These are phyloP conservation scores for Lycopodina hypogea DNA, from an alignment of 37 sponge, comb jelly and placozoan species.

Conservation along the genomic window DNA sequence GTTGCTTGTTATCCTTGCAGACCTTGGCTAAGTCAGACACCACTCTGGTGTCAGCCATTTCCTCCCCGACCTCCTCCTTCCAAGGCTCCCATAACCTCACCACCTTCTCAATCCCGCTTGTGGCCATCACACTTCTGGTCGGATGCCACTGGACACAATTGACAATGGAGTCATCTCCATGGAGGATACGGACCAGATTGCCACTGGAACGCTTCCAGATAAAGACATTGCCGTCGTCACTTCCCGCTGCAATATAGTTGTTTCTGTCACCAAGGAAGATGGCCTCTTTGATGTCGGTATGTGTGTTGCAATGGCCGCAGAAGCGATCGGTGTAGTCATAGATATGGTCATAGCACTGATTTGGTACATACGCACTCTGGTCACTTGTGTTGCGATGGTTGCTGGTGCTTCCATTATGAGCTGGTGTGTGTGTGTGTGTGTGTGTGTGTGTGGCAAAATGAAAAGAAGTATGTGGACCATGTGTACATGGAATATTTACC, in stretches of 20 bases:
- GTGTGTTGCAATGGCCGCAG: constrained; percentile 86
- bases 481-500: not conserved
- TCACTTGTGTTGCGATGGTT: constrained; percentile 26
- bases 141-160: constrained; percentile 95
- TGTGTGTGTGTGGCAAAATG: no score
- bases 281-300: constrained; percentile 98
- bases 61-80: not conserved
- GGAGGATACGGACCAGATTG: constrained; percentile 64
- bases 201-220: constrained; percentile 84
- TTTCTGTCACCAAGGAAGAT: constrained; percentile 84
- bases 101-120: constrained; percentile 86
- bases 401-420: constrained; percentile 6
- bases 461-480: no score
- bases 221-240: constrained; percentile 90
- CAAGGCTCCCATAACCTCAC: constrained; percentile 79
- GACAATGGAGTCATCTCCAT: constrained; percentile 79
- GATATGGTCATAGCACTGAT: constrained; percentile 34
- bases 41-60: not conserved
- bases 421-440: no score
- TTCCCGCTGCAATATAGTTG: constrained; percentile 88
- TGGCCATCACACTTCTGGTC: constrained; percentile 49
- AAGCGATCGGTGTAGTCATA: constrained; percentile 73
- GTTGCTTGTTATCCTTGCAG: constrained; percentile 57
- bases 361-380: not conserved
- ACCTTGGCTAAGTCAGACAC: constrained; percentile 20